Conservation (phyloP, 1,140 invertebrate species). For the Leptopilina boulardi region DNA sequence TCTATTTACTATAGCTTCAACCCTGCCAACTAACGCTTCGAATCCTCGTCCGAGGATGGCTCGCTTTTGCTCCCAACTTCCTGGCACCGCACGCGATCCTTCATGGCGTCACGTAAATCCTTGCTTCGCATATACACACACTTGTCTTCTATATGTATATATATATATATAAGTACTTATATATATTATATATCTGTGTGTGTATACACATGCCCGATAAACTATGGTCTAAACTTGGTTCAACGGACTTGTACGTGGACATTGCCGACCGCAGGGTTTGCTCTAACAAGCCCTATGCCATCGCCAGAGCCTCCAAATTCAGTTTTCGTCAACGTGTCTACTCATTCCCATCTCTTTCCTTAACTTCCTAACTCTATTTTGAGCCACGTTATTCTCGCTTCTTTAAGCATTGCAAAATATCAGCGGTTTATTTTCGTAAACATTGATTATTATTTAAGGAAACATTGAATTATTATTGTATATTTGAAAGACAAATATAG, state of each 20-base stretch:
- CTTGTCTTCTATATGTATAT: no score
- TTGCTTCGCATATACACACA: constrained; percentile 40
- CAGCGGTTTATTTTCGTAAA: not conserved
- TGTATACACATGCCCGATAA: constrained; percentile 54
- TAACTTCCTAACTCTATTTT: not conserved
- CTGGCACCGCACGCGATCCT: constrained; percentile 66
- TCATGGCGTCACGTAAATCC: constrained; percentile 66
- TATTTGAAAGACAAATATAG: no score
- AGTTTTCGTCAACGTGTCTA: not conserved
- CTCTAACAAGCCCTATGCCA: constrained; percentile 45
- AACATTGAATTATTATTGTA: no score
- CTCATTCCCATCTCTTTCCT: not conserved
- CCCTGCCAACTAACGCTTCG: constrained; percentile 9
- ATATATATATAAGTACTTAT: no score
- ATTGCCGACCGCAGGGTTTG: constrained; percentile 54
- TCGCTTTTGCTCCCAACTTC: constrained; percentile 62
- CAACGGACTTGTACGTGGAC: constrained; percentile 57
- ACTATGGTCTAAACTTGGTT: constrained; percentile 58
- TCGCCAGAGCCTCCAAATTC: constrained; percentile 36
- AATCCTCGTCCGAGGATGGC: constrained; percentile 44
- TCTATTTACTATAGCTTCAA: constrained; percentile 2
- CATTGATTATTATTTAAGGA: no score
- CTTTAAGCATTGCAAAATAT: not conserved
- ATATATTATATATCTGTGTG: no score
- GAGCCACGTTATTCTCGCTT: not conserved